Percentiles rank a stretch among this genome's conserved stretches.
Evolutionary conservation across 2,888 invertebrate species (phyloP).

Genomic region (Drymonia ruficornis): DNA sequence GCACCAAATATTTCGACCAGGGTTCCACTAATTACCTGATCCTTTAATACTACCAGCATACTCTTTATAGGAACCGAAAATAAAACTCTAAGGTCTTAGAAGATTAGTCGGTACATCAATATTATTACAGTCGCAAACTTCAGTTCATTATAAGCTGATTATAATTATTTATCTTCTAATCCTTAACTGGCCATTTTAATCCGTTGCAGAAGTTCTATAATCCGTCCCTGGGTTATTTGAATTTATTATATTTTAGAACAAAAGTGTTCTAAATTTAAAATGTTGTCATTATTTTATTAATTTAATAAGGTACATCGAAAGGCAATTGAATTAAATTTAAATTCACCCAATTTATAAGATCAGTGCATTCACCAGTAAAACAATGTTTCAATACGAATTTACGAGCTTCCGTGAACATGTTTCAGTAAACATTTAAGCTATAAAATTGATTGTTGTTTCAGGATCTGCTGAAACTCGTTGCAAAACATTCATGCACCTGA

Average conservation of each 20-base stretch:
- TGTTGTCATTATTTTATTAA: neutral
- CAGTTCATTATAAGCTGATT: neutral
- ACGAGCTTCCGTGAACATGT: too few species aligned
- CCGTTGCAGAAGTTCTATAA: slow-evolving; percentile 14
- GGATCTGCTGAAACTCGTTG: too few species aligned
- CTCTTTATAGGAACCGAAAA: neutral
- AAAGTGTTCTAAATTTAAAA: slow-evolving; percentile 1
- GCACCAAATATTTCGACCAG: neutral
- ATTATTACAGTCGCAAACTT: neutral
- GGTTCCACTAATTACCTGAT: neutral
- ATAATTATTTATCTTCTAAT: slow-evolving; percentile 11
- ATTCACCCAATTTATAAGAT: too few species aligned
- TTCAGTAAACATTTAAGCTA: too few species aligned
- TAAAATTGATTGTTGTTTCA: too few species aligned
- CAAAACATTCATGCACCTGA: too few species aligned
- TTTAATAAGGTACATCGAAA: neutral
- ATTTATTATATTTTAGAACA: slow-evolving; percentile 1
- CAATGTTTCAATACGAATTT: too few species aligned
- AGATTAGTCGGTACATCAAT: slow-evolving; percentile 3
- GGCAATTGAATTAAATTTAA: too few species aligned
- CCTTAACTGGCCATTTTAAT: slow-evolving; percentile 15
- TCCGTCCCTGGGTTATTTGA: slow-evolving; percentile 7
- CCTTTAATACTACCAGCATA: slow-evolving; percentile 5
- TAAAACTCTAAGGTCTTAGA: neutral
- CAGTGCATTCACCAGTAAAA: too few species aligned